Evolutionary conservation across 1,140 invertebrate species (phyloP).

Genomic region (Hypothenemus hampei): DNA sequence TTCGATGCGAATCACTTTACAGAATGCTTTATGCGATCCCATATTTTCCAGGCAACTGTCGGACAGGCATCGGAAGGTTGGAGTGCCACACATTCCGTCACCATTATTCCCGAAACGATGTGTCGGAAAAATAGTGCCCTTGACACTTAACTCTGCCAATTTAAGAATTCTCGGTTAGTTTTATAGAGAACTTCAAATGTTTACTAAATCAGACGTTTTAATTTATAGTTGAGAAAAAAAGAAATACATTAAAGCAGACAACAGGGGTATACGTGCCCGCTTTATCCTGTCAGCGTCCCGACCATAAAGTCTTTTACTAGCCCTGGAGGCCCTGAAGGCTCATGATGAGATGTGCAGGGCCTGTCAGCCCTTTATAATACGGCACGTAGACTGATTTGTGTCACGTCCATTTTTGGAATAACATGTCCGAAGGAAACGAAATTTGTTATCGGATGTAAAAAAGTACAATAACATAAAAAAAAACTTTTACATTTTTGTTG

Average conservation of each 20-base stretch:
- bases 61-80: constrained; percentile 11
- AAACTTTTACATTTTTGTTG: too few species aligned
- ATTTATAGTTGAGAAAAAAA: background rate
- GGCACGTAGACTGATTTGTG: constrained; percentile 10
- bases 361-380: constrained; percentile 9
- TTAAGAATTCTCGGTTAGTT: too few species aligned
- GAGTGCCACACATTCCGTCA: constrained; percentile 11
- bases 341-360: constrained; percentile 15
- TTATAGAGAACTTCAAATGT: background rate
- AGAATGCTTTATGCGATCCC: constrained; percentile 4
- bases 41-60: constrained; percentile 14
- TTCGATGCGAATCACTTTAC: constrained; percentile 13
- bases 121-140: too few species aligned
- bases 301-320: constrained; percentile 15
- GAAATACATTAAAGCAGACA: constrained; percentile 5
- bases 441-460: too few species aligned
- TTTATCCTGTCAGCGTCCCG: constrained; percentile 10
- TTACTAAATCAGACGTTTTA: background rate
- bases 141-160: too few species aligned
- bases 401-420: constrained; percentile 4
- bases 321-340: constrained; percentile 9
- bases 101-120: too few species aligned
- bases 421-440: too few species aligned
- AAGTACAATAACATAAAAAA: too few species aligned
- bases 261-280: constrained; percentile 2